Base-by-base conservation (phyloP, 2,113 vertebrate genomes). In the Pollimyrus isidori region DNA sequence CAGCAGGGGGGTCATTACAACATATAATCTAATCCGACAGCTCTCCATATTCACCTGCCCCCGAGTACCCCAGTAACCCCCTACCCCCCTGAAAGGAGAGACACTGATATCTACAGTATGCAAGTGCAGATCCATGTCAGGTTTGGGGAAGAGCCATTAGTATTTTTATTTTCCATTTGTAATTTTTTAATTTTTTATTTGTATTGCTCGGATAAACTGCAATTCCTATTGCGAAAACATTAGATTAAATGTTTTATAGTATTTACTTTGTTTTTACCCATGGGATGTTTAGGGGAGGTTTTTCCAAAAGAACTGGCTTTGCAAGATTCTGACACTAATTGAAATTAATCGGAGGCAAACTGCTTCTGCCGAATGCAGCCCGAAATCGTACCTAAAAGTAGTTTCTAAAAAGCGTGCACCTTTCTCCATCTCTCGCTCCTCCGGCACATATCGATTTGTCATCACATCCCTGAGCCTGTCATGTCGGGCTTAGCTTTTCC, bases 391-490 rank as follows among this genome's bases (percentile, higher is more conserved):
- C 83, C 23, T 50, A 30, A 53, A 53, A 87, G 48, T 53, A 35
- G 10, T 52, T 87, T 26, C 11, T 39, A 53, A 56, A 53, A 39
- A 87, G 17, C 7, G 1, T 1, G 2, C 35, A 80, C 86, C 86
- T 87, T 58, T 87, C 23, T 87, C 26, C 84, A 50, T 30, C 62
- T 26, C 10, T 1, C 13, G 35, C 35, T 35, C 73, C 73, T n/a
- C 50, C 6, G 7, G 50, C 86, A 21, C 30, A 3, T 87, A 87
- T 87, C 49, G 86, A 87, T 87, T 87, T 56, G 86, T 87, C n/a
- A 87, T 87, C 86, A 87, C 48, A 7, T 39, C 49, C 84, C 30
- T 56, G 30, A 87, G 83, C 23, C 45, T 30, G 48, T 50, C 83
- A 86, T 86, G 83, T 50, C 23, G 46, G 26, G 86, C 49, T 52